Percentiles rank a stretch among this genome's conserved stretches.
phyloP scores from a whole-genome alignment of 2,113 vertebrate species.

The Cyrtonyx montezumae region DNA sequence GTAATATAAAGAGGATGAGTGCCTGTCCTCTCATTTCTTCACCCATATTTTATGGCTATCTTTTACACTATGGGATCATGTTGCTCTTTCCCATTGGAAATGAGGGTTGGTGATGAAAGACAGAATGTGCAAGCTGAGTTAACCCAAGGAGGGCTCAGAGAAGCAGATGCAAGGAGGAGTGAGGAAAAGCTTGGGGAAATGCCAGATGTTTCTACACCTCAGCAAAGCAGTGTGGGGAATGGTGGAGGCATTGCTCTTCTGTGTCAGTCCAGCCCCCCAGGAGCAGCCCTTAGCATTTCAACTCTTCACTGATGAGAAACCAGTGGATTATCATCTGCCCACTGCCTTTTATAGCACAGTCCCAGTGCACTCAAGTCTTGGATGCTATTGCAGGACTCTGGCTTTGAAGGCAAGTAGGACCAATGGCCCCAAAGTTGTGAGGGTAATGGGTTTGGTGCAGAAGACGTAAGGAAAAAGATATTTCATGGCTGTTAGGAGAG shows the following conservation, averaged over 20 bases:
- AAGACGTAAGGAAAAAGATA: neutral
- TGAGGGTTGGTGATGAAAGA: neutral
- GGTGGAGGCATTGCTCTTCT: neutral
- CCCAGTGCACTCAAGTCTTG: neutral
- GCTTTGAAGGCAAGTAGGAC: neutral
- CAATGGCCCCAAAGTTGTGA: neutral
- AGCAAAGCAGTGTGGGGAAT: fast-evolving
- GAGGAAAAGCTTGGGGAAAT: neutral
- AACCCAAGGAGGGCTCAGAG: neutral
- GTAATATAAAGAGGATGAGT: neutral
- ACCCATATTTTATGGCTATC: neutral
- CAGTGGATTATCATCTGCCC: neutral
- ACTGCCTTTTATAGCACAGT: neutral
- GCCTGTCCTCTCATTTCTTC: neutral
- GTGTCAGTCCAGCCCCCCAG: fast-evolving
- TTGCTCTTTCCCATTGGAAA: neutral
- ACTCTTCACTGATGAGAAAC: neutral
- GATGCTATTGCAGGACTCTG: neutral
- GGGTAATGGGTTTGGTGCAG: fast-evolving
- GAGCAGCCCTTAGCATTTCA: neutral
- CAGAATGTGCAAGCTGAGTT: neutral
- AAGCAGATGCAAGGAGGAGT: neutral
- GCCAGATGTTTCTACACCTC: neutral
- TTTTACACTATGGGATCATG: fast-evolving
- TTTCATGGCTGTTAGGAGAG: fast-evolving